Evolutionary conservation across 1,140 invertebrate genomes (phyloP), one percentile per base, ranked within the genome.

Genomic region (Mylabris phalerata): DNA sequence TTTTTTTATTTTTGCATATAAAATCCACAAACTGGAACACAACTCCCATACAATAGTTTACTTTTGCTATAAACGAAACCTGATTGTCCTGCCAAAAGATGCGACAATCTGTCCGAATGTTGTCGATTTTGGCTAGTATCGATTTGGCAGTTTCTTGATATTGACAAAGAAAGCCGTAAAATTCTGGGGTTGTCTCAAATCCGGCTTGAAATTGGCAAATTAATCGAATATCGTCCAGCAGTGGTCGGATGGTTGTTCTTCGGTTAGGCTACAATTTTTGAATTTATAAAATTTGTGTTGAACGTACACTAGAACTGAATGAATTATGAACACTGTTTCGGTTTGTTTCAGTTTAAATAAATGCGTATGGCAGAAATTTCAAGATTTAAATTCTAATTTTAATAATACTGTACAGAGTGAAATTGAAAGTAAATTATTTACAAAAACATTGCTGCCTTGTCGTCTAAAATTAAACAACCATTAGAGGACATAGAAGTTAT

Each of bases 81-180:
- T 64, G 62, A 64, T 64, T 64, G 62, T 64, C 32, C 62, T 64
- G 54, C 56, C 58, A 63, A 63, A 45, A 42, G 10, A 42, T 40
- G 10, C 9, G 3, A 42, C 4, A 32, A 32, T 32, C 2, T 32
- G 4, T 32, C 32, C 32, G 7, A 32, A 32, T 32, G 2, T 32
- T 32, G 32, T 32, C 7, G 32, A 46, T 43, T 54, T 54, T 54
- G 51, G 51, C 51, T 54, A 54, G 51, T 54, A 38, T 54, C 40
- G 25, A 32, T 41, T 54, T 46, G 51, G 51, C 51, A 54, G 51
- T 54, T 54, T 54, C 39, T 32, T 45, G 25, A 54, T 46, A 27
- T 32, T 32, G 32, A 32, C 32, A 32, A 7, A 32, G 7, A 32
- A 32, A 32, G 4, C 19, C 19, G 19, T 1, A 19, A 1, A 19